Percentiles rank a stretch among this genome's conserved stretches.
These are phyloP conservation scores for Galendromus occidentalis DNA, from an alignment of 1,140 invertebrate genomes.

Conservation along the genomic window DNA sequence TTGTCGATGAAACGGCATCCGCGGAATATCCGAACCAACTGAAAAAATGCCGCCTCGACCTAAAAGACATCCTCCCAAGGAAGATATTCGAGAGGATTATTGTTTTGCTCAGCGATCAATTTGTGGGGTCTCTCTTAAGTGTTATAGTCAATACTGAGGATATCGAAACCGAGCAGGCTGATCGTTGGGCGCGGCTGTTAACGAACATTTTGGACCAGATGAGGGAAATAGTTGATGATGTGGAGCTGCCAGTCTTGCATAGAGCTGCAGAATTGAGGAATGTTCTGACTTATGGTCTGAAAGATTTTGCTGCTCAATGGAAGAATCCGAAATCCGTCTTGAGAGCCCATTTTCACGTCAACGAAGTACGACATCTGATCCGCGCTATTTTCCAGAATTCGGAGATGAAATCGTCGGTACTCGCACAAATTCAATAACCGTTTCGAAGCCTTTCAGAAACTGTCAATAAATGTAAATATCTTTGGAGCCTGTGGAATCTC, in stretches of 20 bases:
- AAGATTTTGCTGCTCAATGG: background rate
- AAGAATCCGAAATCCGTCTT: background rate
- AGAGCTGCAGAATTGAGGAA: background rate
- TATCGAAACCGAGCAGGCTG: constrained; percentile 4
- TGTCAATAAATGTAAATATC: too few relatives aligned
- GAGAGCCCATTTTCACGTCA: background rate
- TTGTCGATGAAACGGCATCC: background rate
- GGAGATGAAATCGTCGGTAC: background rate
- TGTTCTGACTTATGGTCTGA: background rate
- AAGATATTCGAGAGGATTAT: background rate
- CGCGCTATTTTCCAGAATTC: constrained; percentile 5
- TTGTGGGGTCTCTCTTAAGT: background rate
- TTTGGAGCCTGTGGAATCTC: too few relatives aligned
- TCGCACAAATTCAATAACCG: background rate
- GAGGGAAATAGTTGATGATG: background rate
- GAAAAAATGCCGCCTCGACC: background rate
- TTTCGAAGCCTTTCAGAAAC: too few relatives aligned
- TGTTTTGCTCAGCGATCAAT: background rate
- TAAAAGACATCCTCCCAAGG: background rate
- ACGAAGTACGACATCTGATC: background rate
- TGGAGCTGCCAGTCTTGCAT: background rate
- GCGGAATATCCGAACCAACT: background rate
- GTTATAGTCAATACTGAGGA: background rate
- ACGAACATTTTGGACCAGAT: background rate
- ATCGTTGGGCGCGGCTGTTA: background rate